Base-by-base conservation (phyloP, 2,797 vertebrate genomes). In the Melanotaenia parkinsoni region DNA sequence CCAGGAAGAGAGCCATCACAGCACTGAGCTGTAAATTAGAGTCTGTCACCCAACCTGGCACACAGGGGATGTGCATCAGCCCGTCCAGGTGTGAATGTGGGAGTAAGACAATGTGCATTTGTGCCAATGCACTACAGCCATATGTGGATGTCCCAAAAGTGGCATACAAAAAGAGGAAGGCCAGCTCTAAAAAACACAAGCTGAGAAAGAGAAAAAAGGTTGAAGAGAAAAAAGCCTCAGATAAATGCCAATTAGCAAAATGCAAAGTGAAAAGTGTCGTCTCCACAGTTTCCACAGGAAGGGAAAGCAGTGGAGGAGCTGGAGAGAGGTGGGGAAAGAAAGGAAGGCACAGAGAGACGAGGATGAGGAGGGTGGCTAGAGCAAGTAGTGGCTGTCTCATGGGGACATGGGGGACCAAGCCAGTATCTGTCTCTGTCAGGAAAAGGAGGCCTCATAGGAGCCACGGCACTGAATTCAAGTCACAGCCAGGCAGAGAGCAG, bases 1-100 rank as follows among this genome's bases (percentile, higher is more conserved):
- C 97, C 95, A 95, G 92, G 68, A 83, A 94, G 81, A 85, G 88
- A 84, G 86, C 92, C 70, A 86, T 90, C 91, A 92, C 90, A 90
- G 93, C 86, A 80, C 91, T 91, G 85, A 94, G 92, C 80, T 88
- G 88, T 92, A 95, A 96, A 89, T 91, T 86, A 91, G 89, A 95
- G 80, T 89, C 92, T 92, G 92, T 92, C 91, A 93, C 91, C 82
- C 88, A 77, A 73, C 77, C 89, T 85, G 80, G 82, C 5, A 89
- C 82, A 79, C 80, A 63, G 72, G 89, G 77, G 77, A 82, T 84
- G 80, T 77, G 93, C 86, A 94, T 91, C 86, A 88, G 88, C 77
- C 59, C 79, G 11, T 86, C 88, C 88, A 91, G 91, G 89, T 92
- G 88, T 78, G 87, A 89, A 63, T 86, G 83, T 72, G 81, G 81